Evolutionary conservation across 1,140 invertebrate genomes (phyloP).

Genomic region (Leucophenga varia): DNA sequence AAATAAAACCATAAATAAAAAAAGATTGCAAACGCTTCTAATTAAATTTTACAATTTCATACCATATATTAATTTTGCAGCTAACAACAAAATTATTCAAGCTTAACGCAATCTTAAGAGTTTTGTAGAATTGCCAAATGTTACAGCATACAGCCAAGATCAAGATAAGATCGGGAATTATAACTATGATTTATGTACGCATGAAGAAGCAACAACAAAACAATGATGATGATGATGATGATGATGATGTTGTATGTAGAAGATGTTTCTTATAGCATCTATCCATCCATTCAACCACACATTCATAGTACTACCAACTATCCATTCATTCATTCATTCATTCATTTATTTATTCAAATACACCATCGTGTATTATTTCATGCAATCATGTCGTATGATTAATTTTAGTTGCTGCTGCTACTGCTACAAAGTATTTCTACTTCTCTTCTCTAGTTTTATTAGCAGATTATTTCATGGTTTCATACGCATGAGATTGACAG

Average conservation of each 20-base stretch:
- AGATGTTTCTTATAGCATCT: no score
- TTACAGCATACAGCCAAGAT: constrained; percentile 21
- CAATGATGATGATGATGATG: constrained; percentile 1
- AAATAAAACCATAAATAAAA: constrained; percentile 25
- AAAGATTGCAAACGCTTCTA: not conserved
- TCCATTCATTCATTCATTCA: no score
- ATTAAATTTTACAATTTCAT: not conserved
- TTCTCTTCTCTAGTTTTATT: no score
- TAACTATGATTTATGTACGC: constrained; percentile 17
- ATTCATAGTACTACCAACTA: no score
- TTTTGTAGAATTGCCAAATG: no score
- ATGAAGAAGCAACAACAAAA: constrained; percentile 13
- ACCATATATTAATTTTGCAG: not conserved
- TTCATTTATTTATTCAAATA: no score
- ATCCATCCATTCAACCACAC: no score
- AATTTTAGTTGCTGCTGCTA: no score
- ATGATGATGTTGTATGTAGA: no score
- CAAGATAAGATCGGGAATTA: constrained; percentile 28
- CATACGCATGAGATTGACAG: constrained; percentile 53
- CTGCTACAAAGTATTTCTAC: no score
- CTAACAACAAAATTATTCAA: constrained; percentile 17
- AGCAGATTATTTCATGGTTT: constrained; percentile 39
- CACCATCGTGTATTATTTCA: no score
- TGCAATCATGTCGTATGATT: no score
- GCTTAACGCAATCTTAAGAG: constrained; percentile 14